Conservation (phyloP, 2,113 vertebrate species). For the Atractosteus spatula region DNA sequence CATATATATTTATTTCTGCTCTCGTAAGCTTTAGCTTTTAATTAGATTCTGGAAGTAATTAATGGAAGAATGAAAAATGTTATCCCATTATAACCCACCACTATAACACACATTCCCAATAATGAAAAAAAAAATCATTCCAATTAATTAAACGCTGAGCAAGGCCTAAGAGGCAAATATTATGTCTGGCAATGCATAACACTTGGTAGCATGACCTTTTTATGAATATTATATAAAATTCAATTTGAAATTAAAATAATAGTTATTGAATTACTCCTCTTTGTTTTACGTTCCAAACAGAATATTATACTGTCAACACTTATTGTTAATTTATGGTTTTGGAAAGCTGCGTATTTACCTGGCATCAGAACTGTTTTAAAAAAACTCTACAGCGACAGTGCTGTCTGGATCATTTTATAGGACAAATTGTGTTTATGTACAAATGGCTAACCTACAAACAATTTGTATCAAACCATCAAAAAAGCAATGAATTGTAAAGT, state of each 20-base stretch:
- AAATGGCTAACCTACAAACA: constrained; percentile 27
- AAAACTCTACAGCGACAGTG: too few relatives aligned
- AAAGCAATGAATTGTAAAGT: constrained; percentile 8
- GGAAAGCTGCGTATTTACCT: too few relatives aligned
- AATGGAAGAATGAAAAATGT: too few relatives aligned
- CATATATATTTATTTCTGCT: background rate
- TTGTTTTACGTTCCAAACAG: too few relatives aligned
- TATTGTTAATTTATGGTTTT: too few relatives aligned
- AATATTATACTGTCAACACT: too few relatives aligned
- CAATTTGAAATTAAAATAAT: too few relatives aligned
- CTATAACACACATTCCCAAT: background rate
- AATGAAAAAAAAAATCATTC: background rate
- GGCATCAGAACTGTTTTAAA: too few relatives aligned
- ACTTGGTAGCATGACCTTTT: background rate
- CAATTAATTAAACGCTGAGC: background rate
- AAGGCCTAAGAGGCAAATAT: background rate
- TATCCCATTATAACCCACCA: background rate
- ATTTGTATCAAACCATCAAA: constrained; percentile 26
- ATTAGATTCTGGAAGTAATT: too few relatives aligned
- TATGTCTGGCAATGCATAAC: background rate
- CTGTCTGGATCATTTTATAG: background rate
- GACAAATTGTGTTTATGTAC: constrained; percentile 27
- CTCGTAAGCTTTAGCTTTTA: background rate
- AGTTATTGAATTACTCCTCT: too few relatives aligned
- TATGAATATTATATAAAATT: too few relatives aligned